Evolutionary conservation across 1,140 invertebrate species (phyloP).

Genomic region (Laupala kohalensis): DNA sequence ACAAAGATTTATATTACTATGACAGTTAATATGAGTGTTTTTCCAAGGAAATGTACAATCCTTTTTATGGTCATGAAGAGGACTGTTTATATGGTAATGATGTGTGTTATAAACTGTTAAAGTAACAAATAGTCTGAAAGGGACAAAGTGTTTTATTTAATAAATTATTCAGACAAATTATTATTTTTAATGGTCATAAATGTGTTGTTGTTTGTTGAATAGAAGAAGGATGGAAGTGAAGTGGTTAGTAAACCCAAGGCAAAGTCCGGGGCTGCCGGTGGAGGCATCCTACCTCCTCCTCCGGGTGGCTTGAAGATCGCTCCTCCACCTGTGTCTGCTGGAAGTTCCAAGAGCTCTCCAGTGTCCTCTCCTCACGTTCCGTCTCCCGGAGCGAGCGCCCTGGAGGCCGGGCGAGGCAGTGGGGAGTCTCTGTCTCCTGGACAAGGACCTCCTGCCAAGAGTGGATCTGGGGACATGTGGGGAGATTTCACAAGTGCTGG

Average conservation of each 20-base stretch:
- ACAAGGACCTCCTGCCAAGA: constrained; percentile 5
- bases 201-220: too few relatives aligned
- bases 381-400: constrained; percentile 12
- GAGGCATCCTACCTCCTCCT: constrained; percentile 73
- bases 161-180: too few relatives aligned
- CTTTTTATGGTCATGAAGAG: too few relatives aligned
- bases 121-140: too few relatives aligned
- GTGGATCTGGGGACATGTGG: constrained; percentile 36
- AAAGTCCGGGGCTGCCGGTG: constrained; percentile 36
- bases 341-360: constrained; percentile 41
- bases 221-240: constrained; percentile 82
- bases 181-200: too few relatives aligned
- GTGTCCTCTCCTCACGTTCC: constrained; percentile 47
- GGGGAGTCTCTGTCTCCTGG: constrained; percentile 29
- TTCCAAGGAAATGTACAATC: too few relatives aligned
- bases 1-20: too few relatives aligned
- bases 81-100: too few relatives aligned
- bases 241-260: constrained; percentile 44
- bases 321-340: constrained; percentile 41
- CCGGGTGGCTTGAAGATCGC: constrained; percentile 58
- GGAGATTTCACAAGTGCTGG: constrained; percentile 62
- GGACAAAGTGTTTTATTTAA: too few relatives aligned
- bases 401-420: constrained; percentile 15
- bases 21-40: too few relatives aligned
- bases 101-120: too few relatives aligned